Evolutionary conservation across 2,888 invertebrate genomes (phyloP).

Genomic region (Strigamia maritima): DNA sequence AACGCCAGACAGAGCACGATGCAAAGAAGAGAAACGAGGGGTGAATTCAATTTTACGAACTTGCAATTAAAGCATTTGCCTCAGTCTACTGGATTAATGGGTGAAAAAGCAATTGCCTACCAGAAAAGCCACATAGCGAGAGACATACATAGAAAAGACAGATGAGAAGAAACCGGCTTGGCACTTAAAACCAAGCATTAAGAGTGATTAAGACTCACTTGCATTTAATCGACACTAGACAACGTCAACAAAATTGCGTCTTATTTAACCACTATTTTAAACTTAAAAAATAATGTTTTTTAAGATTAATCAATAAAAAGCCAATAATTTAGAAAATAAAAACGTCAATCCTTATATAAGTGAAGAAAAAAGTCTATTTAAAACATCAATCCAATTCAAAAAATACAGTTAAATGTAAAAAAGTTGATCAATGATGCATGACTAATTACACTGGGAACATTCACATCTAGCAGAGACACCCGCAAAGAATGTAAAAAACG

Average conservation of each 20-base stretch:
- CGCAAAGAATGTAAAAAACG: background rate
- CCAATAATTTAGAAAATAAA: background rate
- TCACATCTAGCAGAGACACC: background rate
- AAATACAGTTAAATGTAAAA: background rate
- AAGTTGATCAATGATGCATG: slow-evolving; percentile 3
- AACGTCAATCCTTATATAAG: background rate
- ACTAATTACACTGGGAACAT: slow-evolving; percentile 9
- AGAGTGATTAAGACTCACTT: slow-evolving; percentile 29
- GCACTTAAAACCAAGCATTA: slow-evolving; percentile 27
- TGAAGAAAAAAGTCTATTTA: background rate
- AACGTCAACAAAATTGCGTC: slow-evolving; percentile 27
- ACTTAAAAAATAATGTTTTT: background rate
- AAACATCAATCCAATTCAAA: background rate
- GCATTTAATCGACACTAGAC: slow-evolving; percentile 29
- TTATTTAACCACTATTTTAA: slow-evolving; percentile 1
- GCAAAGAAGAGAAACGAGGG: slow-evolving; percentile 21
- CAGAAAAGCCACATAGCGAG: slow-evolving; percentile 12
- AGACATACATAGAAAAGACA: slow-evolving; percentile 24
- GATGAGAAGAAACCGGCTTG: slow-evolving; percentile 21
- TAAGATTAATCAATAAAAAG: background rate
- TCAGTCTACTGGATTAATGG: slow-evolving; percentile 21
- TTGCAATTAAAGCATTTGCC: slow-evolving; percentile 29
- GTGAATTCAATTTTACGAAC: slow-evolving; percentile 29
- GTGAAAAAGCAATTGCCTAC: slow-evolving; percentile 27
- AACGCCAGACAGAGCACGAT: slow-evolving; percentile 1